A percentile compares a stretch with the other conserved stretches of the same genome.
phyloP scores from a whole-genome alignment of 2,113 vertebrate species.

The Amphilophus citrinellus region DNA sequence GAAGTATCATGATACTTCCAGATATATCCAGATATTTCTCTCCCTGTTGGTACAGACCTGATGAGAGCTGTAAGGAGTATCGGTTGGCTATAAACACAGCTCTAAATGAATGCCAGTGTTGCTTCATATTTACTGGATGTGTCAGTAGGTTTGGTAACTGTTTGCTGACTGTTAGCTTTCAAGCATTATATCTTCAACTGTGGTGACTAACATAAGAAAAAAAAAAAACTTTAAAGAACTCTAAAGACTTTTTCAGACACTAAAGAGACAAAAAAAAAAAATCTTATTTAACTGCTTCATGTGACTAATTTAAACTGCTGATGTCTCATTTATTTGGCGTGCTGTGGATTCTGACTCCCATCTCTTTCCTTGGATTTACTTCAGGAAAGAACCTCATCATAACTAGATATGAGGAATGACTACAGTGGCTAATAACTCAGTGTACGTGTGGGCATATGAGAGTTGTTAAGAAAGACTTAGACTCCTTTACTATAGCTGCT shows the following conservation, averaged over 20 bases:
- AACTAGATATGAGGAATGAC: slow-evolving; percentile 1
- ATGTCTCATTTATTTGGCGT: neutral
- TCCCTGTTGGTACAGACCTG: neutral
- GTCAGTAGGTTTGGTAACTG: neutral
- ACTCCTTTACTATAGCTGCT: neutral
- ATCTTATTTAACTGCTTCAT: neutral
- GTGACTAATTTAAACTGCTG: slow-evolving; percentile 6
- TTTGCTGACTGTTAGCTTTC: neutral
- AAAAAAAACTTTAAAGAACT: neutral
- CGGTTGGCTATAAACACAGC: neutral
- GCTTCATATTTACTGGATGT: neutral
- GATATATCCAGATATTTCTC: neutral
- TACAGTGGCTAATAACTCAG: neutral
- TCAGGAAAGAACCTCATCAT: slow-evolving; percentile 5
- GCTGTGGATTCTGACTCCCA: neutral
- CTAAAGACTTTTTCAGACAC: neutral
- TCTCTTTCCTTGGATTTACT: slow-evolving; percentile 2
- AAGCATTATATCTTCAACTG: neutral
- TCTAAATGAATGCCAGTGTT: neutral
- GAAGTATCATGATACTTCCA: neutral
- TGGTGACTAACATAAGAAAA: neutral
- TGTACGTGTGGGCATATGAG: neutral
- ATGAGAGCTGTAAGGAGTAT: neutral
- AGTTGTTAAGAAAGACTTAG: slow-evolving; percentile 2
- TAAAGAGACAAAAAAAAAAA: neutral